These are phyloP conservation scores for Helicoverpa assulta DNA, from an alignment of 2,888 invertebrate genomes.

Conservation along the genomic window DNA sequence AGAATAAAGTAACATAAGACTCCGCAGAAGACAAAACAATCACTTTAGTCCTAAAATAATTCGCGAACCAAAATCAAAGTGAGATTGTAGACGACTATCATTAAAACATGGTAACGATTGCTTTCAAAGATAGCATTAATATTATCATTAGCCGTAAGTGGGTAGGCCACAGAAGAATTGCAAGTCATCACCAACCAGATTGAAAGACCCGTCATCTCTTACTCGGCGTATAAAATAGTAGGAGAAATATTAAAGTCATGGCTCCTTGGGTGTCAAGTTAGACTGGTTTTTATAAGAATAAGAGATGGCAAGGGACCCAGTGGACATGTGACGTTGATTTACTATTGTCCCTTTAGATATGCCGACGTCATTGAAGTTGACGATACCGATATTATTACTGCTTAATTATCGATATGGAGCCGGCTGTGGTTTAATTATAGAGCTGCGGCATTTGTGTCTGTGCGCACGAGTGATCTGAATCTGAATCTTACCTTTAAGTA, in stretches of 20 bases:
- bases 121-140: constrained; percentile 87
- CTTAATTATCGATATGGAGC: constrained; percentile 63
- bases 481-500: too few species aligned
- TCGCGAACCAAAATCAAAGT: constrained; percentile 59
- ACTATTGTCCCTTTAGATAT: constrained; percentile 82
- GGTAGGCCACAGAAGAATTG: constrained; percentile 85
- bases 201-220: constrained; percentile 68
- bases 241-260: constrained; percentile 67
- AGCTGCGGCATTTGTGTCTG: constrained; percentile 15
- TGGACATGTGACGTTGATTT: constrained; percentile 90
- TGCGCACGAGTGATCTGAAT: background rate
- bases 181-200: constrained; percentile 81
- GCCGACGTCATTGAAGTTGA: constrained; percentile 81
- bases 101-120: constrained; percentile 79
- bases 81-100: constrained; percentile 52
- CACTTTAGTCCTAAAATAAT: constrained; percentile 26
- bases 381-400: constrained; percentile 67
- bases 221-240: constrained; percentile 41
- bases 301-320: constrained; percentile 78
- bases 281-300: constrained; percentile 73
- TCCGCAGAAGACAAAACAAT: constrained; percentile 10
- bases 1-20: constrained; percentile 6
- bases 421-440: constrained; percentile 55
- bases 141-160: constrained; percentile 88
- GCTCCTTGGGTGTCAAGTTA: constrained; percentile 69